Evolutionary conservation across 2,888 invertebrate species (phyloP), one percentile per base, ranked within the genome.

Genomic region (Meghimatium bilineatum): DNA sequence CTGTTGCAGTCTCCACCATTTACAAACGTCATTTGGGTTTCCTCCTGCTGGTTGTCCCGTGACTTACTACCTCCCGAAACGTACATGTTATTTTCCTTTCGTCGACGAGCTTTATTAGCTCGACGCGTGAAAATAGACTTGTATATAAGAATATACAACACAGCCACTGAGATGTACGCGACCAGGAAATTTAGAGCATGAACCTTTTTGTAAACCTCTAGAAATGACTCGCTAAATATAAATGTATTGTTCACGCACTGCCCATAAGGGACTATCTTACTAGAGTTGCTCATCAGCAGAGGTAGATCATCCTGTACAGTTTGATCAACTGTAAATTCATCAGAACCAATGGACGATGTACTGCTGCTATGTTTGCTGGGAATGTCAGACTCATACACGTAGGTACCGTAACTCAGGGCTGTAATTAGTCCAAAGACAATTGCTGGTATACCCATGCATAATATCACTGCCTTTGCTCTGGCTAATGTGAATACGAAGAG

Each of bases 111-210:
- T 80, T 87, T 87, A 49, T 82, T 87, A 63, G 87, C 87, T 17
- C 89, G 82, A 38, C 91, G 86, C 10, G 86, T 86, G 52, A 90
- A 86, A 67, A 92, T 90, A 56, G 90, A 91, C 29, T 85, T 87
- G 86, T 91, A 92, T n/a, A 92, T 91, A 26, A 91, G 86, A n/a
- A 88, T 85, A 86, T 92, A 92, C n/a, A 92, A 89, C 12, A 89
- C 87, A 29, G 89, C 87, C 63, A 92, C 91, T 29, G 88, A 83
- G 49, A 91, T 38, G 66, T 91, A 88, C 71, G 90, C 89, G 10
- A 91, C 82, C 6, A 91, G 83, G 87, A 88, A 92, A 79, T 88
- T 77, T 29, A 88, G 85, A 14, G 89, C 88, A 87, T 90, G 89
- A 52, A 89, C 86, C 80, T 88, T 89, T 78, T 89, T 89, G 85